Conservation (phyloP, 2,797 vertebrate genomes). For the Pogonophryne albipinna region DNA sequence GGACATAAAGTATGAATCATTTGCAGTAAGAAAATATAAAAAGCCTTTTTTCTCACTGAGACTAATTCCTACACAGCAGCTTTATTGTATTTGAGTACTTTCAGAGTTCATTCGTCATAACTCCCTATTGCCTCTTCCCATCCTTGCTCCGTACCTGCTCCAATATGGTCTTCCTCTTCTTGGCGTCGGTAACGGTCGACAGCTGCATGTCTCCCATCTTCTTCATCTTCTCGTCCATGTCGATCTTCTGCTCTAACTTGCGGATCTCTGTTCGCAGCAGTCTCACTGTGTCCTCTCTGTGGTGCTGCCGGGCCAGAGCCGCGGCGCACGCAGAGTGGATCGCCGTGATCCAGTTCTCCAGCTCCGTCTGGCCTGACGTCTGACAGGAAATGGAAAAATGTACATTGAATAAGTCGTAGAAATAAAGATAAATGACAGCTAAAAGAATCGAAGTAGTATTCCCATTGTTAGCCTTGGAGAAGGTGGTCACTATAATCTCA, state of each 20-base stretch:
- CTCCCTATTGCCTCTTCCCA: neutral
- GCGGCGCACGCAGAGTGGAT: slow-evolving; percentile 94
- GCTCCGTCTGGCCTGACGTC: slow-evolving; percentile 94
- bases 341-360: slow-evolving; percentile 97
- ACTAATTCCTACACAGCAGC: neutral
- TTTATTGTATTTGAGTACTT: neutral
- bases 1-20: slow-evolving; percentile 4
- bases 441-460: slow-evolving; percentile 23
- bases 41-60: neutral
- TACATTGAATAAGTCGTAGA: neutral
- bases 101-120: neutral
- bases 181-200: slow-evolving; percentile 90
- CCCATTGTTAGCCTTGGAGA: slow-evolving; percentile 21
- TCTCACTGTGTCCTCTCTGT: slow-evolving; percentile 92
- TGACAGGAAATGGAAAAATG: slow-evolving; percentile 60
- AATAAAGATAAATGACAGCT: slow-evolving; percentile 34
- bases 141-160: slow-evolving; percentile 86
- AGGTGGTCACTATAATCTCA: slow-evolving; percentile 44
- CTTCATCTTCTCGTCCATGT: slow-evolving; percentile 97
- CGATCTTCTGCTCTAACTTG: slow-evolving; percentile 94
- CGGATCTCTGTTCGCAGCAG: slow-evolving; percentile 91
- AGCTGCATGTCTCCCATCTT: slow-evolving; percentile 98
- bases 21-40: neutral
- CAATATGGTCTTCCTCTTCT: slow-evolving; percentile 95
- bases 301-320: slow-evolving; percentile 90